Base-by-base conservation (phyloP, 2,888 invertebrate genomes). In the Julus scandinavius region DNA sequence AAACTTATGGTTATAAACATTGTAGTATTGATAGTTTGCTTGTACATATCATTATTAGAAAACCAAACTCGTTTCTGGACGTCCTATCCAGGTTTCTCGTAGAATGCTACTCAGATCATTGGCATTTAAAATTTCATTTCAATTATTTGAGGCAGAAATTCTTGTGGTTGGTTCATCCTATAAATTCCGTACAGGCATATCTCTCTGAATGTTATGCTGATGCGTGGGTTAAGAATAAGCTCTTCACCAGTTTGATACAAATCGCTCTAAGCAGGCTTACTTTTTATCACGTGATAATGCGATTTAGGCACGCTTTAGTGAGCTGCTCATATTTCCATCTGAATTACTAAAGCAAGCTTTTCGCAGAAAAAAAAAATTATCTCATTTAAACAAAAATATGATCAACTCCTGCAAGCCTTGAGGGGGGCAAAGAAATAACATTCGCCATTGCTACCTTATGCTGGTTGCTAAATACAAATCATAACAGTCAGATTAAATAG, bases 301-400 rank as follows among this genome's bases (percentile, higher is more conserved):
- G 58, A 58, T 58, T 58, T 58, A 58, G 58, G 58, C 15, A 58
- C 58, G 58, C 58, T 58, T 58, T 58, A 58, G 58, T 17, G 58
- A 13, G 17, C 58, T 58, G 58, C 58, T 58, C 58, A 13, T 15
- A 58, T 13, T 15, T 13, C 54, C 54, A 54, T 54, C 54, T 54
- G 54, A 54, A 54, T 54, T 54, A 54, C 54, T 54, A 54, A 54
- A 54, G 54, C 54, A 54, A 54, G 15, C 54, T 54, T 54, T 15
- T 54, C 54, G 54, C 49, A 49, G 9, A 15, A 15, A n/a, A 54
- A 54, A 54, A 54, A 54, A 54, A 54, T 54, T 54, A 54, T 54
- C 54, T 15, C 7, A 54, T 54, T 54, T 54, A 54, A 54, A 54
- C 54, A 54, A 54, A 54, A 54, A 54, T 54, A 54, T 54, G 54